Conservation (phyloP, 1,140 invertebrate species). For the Daktulosphaira vitifoliae region DNA sequence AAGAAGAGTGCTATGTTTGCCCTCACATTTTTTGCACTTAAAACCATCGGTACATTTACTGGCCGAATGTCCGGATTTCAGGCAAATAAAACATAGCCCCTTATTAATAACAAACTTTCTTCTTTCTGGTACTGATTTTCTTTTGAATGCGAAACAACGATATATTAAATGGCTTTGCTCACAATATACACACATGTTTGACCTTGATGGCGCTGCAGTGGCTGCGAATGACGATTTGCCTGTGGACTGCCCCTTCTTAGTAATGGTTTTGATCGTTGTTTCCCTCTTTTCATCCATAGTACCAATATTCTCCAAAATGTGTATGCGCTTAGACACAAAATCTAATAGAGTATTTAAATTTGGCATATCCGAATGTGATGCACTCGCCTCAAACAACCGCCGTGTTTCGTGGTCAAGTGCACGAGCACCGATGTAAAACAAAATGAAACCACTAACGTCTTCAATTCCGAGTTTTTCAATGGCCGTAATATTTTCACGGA, state of each 20-base stretch:
- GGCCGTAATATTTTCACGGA: neutral
- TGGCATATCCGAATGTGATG: neutral
- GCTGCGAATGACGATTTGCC: neutral
- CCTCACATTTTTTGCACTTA: neutral
- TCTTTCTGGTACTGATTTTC: neutral
- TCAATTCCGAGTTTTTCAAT: neutral
- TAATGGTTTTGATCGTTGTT: neutral
- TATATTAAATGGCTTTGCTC: neutral
- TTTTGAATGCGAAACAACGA: neutral
- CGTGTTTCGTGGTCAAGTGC: neutral
- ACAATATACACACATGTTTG: neutral
- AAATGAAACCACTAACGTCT: neutral
- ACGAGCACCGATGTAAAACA: neutral
- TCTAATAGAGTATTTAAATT: neutral
- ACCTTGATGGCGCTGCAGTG: neutral
- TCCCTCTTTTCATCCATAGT: neutral
- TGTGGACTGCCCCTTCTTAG: neutral
- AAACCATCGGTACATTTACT: neutral
- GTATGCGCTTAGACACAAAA: neutral
- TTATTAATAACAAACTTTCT: neutral
- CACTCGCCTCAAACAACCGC: neutral
- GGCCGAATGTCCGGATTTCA: neutral
- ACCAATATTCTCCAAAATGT: conserved; percentile 6
- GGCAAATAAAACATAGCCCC: neutral
- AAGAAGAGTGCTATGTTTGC: neutral